phyloP scores from a whole-genome alignment of 2,888 invertebrate species.

The Drosophila silvestris region DNA sequence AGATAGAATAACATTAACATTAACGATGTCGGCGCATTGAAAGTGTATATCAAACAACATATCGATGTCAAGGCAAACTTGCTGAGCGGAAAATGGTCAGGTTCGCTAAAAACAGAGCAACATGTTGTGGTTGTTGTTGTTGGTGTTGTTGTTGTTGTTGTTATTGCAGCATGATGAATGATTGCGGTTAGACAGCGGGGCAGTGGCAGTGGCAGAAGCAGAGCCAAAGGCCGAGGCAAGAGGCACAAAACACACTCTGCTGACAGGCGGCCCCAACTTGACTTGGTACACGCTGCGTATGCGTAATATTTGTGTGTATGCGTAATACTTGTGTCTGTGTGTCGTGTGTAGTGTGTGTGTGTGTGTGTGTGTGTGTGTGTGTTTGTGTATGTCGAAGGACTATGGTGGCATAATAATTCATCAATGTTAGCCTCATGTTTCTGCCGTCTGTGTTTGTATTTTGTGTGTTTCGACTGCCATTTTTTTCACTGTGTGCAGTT shows the following conservation, averaged over 20 bases:
- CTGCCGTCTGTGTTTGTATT: constrained; percentile 25
- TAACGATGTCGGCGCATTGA: constrained; percentile 59
- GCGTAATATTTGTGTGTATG: constrained; percentile 51
- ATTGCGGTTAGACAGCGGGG: constrained; percentile 59
- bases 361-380: neutral
- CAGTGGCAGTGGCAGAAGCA: constrained; percentile 20
- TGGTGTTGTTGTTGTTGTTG: constrained; percentile 10
- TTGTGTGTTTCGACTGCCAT: constrained; percentile 3
- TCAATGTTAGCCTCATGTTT: constrained; percentile 69
- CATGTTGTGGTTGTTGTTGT: constrained; percentile 50
- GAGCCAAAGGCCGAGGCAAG: constrained; percentile 22
- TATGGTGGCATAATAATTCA: constrained; percentile 66
- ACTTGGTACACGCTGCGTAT: constrained; percentile 62
- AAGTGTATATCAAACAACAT: constrained; percentile 65
- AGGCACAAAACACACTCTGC: constrained; percentile 34
- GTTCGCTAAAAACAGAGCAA: constrained; percentile 37
- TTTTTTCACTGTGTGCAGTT: constrained; percentile 19
- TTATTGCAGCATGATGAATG: constrained; percentile 71
- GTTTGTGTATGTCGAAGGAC: constrained; percentile 4
- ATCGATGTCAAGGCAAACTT: constrained; percentile 66
- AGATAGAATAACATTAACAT: constrained; percentile 52
- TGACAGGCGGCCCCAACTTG: constrained; percentile 62
- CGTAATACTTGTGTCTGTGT: constrained; percentile 15
- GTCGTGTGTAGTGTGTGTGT: neutral
- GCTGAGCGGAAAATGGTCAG: constrained; percentile 61